Conservation (phyloP, 2,888 invertebrate species). For the Campaea margaritaria region DNA sequence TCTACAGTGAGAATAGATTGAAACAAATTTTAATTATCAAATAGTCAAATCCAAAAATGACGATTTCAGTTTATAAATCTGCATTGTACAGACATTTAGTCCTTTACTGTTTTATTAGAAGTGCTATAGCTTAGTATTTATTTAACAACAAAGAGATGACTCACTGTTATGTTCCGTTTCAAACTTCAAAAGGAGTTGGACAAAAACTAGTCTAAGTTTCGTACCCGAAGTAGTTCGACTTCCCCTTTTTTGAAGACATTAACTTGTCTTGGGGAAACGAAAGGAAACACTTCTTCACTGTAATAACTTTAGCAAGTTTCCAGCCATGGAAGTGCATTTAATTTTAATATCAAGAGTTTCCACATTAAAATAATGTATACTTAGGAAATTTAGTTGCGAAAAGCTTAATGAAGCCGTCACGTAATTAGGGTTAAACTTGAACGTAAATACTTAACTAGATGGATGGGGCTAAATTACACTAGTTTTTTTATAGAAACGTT, state of each 20-base stretch:
- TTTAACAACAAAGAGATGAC: background rate
- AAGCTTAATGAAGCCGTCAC: background rate
- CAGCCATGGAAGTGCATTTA: constrained; percentile 47
- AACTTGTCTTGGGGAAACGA: constrained; percentile 49
- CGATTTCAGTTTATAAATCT: too few species aligned
- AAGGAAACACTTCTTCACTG: constrained; percentile 55
- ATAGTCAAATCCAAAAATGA: too few species aligned
- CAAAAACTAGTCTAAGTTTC: constrained; percentile 50
- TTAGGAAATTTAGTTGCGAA: background rate
- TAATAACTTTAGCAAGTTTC: constrained; percentile 49
- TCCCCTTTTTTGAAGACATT: constrained; percentile 51
- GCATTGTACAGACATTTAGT: too few species aligned
- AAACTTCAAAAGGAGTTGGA: constrained; percentile 28
- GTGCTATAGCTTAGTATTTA: too few species aligned
- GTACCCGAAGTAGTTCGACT: constrained; percentile 49
- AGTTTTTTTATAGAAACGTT: too few species aligned
- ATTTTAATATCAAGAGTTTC: constrained; percentile 42
- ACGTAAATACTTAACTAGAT: background rate
- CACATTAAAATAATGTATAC: constrained; percentile 14
- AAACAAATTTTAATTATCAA: too few species aligned
- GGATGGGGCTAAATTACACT: too few species aligned
- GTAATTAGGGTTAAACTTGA: background rate
- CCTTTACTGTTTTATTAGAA: too few species aligned
- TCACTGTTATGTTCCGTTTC: constrained; percentile 25
- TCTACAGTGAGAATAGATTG: too few species aligned